A percentile compares a stretch with the other conserved stretches of the same genome.
phyloP scores from a whole-genome alignment of 2,888 invertebrate genomes.

The Falcaria lacertinaria region DNA sequence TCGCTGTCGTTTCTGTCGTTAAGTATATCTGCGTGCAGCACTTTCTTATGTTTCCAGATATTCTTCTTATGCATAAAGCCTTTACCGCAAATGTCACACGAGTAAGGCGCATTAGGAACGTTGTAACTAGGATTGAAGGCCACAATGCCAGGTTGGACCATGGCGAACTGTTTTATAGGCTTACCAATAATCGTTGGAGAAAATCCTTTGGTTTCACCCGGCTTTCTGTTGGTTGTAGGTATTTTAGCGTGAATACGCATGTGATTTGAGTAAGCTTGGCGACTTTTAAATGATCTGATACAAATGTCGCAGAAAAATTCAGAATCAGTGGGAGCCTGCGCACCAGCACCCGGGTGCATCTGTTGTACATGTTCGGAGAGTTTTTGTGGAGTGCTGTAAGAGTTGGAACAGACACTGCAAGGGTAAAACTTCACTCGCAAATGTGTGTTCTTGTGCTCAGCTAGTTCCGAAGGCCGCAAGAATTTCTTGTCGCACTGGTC shows the following conservation, averaged over 20 bases:
- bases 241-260: constrained; percentile 77
- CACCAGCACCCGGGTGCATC: constrained; percentile 60
- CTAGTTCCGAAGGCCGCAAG: constrained; percentile 78
- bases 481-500: constrained; percentile 83
- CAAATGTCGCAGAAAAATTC: constrained; percentile 80
- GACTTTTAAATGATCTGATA: constrained; percentile 78
- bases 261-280: constrained; percentile 76
- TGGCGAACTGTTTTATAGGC: constrained; percentile 58
- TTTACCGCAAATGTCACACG: constrained; percentile 83
- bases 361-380: constrained; percentile 78
- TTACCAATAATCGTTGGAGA: constrained; percentile 68
- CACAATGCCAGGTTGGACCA: constrained; percentile 53
- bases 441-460: constrained; percentile 83
- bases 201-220: constrained; percentile 58
- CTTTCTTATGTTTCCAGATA: constrained; percentile 78
- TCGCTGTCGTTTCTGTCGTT: constrained; percentile 70
- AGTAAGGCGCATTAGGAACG: constrained; percentile 74
- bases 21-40: constrained; percentile 70
- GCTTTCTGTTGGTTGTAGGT: constrained; percentile 71
- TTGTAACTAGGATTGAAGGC: constrained; percentile 60
- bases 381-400: constrained; percentile 82
- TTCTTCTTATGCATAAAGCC: constrained; percentile 78
- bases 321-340: constrained; percentile 37
- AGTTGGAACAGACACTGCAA: constrained; percentile 78
- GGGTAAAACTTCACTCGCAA: constrained; percentile 83